Base-by-base conservation (phyloP, 2,888 invertebrate species). In the Noctua comes region DNA sequence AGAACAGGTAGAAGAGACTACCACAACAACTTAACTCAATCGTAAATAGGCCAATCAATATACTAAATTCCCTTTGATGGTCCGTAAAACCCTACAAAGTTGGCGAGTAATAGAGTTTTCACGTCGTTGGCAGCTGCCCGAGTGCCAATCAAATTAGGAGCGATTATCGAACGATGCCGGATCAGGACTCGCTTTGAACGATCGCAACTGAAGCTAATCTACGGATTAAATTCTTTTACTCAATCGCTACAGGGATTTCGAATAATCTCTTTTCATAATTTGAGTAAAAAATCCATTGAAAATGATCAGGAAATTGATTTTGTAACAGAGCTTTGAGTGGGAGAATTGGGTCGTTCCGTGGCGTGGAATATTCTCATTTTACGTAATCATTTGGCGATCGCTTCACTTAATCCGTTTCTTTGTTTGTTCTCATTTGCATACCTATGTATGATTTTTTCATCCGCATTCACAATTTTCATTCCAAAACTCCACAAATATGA, bases 91-190 rank as follows among this genome's bases (percentile, higher is more conserved):
- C 91, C 90, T 86, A 88, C 89, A 90, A 91, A 94, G 91, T 93
- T 91, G 90, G 91, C 87, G 91, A 91, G 92, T 93, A 93, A 94
- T 92, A 93, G 93, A 95, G 94, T 95, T 94, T 95, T 93, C 94
- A 93, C 93, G 90, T 95, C 94, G 93, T 91, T 90, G 91, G 90
- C 96, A 96, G 95, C 93, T 96, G 96, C 91, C 91, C 91, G 90
- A 90, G 91, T 93, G 94, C 94, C 96, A 94, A 96, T 96, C 96
- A 96, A 96, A 96, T 96, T 96, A 96, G 93, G 92, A 90, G 85
- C 93, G 93, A 95, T 96, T 95, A 95, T 93, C 92, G 92, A 91
- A 80, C 90, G 90, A 87, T 84, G 89, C 89, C 91, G 91, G 51
- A 92, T 91, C 92, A 90, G 90, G 89, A 90, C 90, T 91, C 91